These are phyloP conservation scores for Rhyzopertha dominica DNA, from an alignment of 1,140 invertebrate genomes.

Conservation along the genomic window DNA sequence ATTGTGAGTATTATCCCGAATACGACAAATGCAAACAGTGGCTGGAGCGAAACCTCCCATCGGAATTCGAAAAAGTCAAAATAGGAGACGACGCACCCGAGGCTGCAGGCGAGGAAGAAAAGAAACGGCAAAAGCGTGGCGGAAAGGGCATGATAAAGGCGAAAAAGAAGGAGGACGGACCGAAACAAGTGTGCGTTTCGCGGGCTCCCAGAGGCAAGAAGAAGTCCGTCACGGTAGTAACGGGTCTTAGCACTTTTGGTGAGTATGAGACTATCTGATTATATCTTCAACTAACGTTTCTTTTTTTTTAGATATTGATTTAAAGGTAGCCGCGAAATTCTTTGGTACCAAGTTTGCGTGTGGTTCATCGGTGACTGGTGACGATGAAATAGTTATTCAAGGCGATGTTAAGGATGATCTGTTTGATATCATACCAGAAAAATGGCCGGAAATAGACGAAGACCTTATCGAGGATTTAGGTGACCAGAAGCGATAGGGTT, in stretches of 20 bases:
- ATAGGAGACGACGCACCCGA: constrained; percentile 63
- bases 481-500: constrained; percentile 68
- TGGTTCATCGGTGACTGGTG: constrained; percentile 95
- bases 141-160: constrained; percentile 85
- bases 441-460: constrained; percentile 86
- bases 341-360: constrained; percentile 98
- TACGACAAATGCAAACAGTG: constrained; percentile 97
- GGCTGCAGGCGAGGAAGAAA: constrained; percentile 77
- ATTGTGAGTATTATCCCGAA: constrained; percentile 97
- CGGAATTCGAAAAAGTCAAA: constrained; percentile 85
- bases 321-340: constrained; percentile 97
- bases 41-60: constrained; percentile 90
- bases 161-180: constrained; percentile 78
- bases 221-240: constrained; percentile 94
- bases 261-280: constrained; percentile 28
- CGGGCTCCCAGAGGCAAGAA: constrained; percentile 95
- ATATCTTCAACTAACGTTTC: constrained; percentile 18
- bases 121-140: constrained; percentile 86
- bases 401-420: constrained; percentile 97
- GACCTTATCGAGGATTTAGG: constrained; percentile 67
- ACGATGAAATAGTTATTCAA: constrained; percentile 99
- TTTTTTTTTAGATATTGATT: constrained; percentile 78
- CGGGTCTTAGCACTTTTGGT: constrained; percentile 86
- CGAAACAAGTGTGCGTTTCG: constrained; percentile 78
- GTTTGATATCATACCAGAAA: constrained; percentile 95